Evolutionary conservation across 2,888 invertebrate species (phyloP).

Genomic region (Coremacera marginata): DNA sequence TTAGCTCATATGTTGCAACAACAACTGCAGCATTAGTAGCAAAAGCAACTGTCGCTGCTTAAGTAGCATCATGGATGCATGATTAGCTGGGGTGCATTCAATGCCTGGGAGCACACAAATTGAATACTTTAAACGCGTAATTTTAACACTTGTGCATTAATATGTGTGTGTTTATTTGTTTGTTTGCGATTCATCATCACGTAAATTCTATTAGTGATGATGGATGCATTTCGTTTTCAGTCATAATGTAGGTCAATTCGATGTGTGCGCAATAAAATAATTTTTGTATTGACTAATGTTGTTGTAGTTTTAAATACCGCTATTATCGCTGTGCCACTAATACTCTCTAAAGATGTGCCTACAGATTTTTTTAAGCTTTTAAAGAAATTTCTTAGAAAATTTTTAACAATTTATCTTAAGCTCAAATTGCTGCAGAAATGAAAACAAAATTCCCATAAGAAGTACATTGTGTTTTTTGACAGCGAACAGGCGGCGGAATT

Average conservation of each 20-base stretch:
- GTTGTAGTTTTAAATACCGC: not conserved
- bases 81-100: not conserved
- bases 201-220: constrained; percentile 57
- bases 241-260: constrained; percentile 16
- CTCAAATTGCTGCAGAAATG: no score
- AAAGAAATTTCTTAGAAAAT: no score
- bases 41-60: constrained; percentile 11
- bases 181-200: not conserved
- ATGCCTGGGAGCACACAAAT: constrained; percentile 4
- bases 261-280: not conserved
- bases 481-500: no score
- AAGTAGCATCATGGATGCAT: not conserved
- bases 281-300: not conserved
- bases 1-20: not conserved
- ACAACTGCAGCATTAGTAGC: not conserved
- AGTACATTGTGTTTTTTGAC: no score
- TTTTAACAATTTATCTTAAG: no score
- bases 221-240: constrained; percentile 53
- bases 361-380: not conserved
- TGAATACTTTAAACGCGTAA: constrained; percentile 6
- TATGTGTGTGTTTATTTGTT: not conserved
- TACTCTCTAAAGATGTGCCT: not conserved
- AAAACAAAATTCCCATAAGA: no score
- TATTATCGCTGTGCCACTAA: not conserved
- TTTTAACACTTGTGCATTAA: not conserved